phyloP scores from a whole-genome alignment of 2,888 invertebrate species.

The Galerucella pusilla region DNA sequence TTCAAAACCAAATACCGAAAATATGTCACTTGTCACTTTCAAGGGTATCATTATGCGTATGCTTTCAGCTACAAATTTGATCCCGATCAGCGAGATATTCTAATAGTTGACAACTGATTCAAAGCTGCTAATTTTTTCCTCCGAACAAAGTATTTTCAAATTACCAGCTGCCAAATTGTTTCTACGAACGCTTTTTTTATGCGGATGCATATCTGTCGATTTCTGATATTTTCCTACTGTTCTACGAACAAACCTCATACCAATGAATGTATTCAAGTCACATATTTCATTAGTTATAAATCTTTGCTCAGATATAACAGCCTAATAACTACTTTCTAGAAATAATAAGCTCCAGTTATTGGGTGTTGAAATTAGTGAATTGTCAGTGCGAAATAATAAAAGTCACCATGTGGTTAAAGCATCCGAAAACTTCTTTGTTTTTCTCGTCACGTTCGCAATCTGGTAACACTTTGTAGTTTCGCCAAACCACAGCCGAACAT shows the following conservation, averaged over 20 bases:
- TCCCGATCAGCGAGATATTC: too few relatives aligned
- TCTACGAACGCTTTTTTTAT: too few relatives aligned
- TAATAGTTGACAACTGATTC: too few relatives aligned
- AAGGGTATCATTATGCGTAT: too few relatives aligned
- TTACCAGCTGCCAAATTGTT: too few relatives aligned
- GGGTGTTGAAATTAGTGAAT: slow-evolving; percentile 27
- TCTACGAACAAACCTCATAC: too few relatives aligned
- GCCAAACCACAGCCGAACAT: slow-evolving; percentile 44
- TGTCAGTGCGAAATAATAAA: slow-evolving; percentile 34
- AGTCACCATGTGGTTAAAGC: slow-evolving; percentile 45
- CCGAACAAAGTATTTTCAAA: too few relatives aligned
- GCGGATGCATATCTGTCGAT: too few relatives aligned
- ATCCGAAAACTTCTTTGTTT: slow-evolving; percentile 53
- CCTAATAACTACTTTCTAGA: background rate
- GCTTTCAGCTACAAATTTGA: too few relatives aligned
- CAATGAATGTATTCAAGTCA: background rate
- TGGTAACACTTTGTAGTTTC: slow-evolving; percentile 59
- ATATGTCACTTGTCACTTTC: background rate
- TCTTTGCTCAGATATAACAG: background rate
- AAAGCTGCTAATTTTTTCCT: too few relatives aligned
- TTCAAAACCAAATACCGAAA: background rate
- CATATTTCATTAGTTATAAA: background rate
- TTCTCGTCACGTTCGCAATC: slow-evolving; percentile 60
- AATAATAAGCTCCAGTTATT: slow-evolving; percentile 18
- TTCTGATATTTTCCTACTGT: too few relatives aligned